Evolutionary conservation across 2,888 invertebrate species (phyloP).

Genomic region (Acleris holmiana): DNA sequence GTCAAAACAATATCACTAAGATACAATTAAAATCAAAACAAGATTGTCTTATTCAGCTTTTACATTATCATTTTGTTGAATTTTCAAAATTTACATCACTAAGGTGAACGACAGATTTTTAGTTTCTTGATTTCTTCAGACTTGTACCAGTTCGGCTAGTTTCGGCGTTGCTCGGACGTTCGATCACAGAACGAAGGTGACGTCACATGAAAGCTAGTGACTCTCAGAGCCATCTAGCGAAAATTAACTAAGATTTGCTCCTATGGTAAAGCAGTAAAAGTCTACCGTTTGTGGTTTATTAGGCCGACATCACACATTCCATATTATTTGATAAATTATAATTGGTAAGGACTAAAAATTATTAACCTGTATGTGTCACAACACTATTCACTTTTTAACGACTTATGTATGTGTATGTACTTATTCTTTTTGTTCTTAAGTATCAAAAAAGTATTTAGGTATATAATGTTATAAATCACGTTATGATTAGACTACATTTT

Average conservation of each 20-base stretch:
- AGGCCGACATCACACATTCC: not conserved
- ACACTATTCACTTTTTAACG: not conserved
- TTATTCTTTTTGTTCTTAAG: too few species aligned
- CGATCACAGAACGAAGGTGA: slow-evolving; percentile 79
- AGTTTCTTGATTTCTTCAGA: slow-evolving; percentile 85
- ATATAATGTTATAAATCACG: too few species aligned
- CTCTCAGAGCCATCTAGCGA: slow-evolving; percentile 40
- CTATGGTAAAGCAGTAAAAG: slow-evolving; percentile 34
- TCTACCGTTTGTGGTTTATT: slow-evolving; percentile 28
- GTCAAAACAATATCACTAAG: slow-evolving; percentile 77
- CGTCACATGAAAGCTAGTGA: slow-evolving; percentile 56
- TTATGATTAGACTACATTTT: too few species aligned
- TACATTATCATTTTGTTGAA: slow-evolving; percentile 83
- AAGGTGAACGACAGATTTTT: slow-evolving; percentile 86
- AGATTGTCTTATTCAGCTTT: slow-evolving; percentile 68
- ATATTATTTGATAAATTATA: not conserved
- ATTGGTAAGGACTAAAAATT: not conserved
- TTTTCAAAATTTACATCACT: slow-evolving; percentile 84
- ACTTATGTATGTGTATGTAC: too few species aligned
- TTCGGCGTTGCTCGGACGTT: slow-evolving; percentile 85
- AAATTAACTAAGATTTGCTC: slow-evolving; percentile 10
- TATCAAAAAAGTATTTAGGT: too few species aligned
- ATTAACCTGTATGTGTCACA: not conserved
- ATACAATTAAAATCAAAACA: slow-evolving; percentile 74
- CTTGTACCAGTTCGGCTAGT: slow-evolving; percentile 83